A percentile compares a stretch with the other conserved stretches of the same genome.
Conservation (phyloP, 2,888 invertebrate species). For the Eupsilia transversa region DNA sequence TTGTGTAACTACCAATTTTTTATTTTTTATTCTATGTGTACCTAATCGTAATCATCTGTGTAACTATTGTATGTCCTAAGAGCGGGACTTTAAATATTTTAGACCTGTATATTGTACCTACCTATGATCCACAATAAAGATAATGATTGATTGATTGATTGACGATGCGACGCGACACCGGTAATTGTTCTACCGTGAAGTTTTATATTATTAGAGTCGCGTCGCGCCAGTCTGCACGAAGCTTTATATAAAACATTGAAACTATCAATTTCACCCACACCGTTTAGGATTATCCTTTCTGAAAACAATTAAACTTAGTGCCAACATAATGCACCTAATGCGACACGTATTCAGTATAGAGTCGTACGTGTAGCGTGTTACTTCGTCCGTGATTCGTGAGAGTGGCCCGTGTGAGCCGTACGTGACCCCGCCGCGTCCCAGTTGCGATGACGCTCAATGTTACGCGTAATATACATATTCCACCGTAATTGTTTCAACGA, state of each 20-base stretch:
- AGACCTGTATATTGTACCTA: too few relatives aligned
- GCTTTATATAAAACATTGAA: slow-evolving; percentile 27
- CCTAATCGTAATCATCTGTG: too few relatives aligned
- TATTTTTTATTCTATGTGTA: too few relatives aligned
- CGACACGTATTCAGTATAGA: slow-evolving; percentile 55
- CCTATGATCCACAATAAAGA: too few relatives aligned
- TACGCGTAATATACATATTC: slow-evolving; percentile 40
- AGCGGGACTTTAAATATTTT: too few relatives aligned
- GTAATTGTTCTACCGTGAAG: too few relatives aligned
- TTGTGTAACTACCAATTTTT: too few relatives aligned
- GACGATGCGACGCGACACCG: too few relatives aligned
- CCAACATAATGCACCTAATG: slow-evolving; percentile 58
- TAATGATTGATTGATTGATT: too few relatives aligned
- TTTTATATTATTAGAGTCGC: too few relatives aligned
- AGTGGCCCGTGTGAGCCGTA: slow-evolving; percentile 26
- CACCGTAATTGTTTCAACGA: slow-evolving; percentile 17
- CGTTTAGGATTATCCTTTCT: slow-evolving; percentile 35
- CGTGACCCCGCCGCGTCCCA: slow-evolving; percentile 51
- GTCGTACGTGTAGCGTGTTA: slow-evolving; percentile 48
- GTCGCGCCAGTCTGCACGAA: too few relatives aligned
- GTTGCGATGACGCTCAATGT: slow-evolving; percentile 39
- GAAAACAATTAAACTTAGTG: slow-evolving; percentile 56
- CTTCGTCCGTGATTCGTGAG: slow-evolving; percentile 43
- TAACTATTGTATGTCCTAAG: too few relatives aligned
- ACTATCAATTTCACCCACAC: slow-evolving; percentile 7